Base-by-base conservation (phyloP, 2,888 invertebrate species). In the Chromoteleia sp. region DNA sequence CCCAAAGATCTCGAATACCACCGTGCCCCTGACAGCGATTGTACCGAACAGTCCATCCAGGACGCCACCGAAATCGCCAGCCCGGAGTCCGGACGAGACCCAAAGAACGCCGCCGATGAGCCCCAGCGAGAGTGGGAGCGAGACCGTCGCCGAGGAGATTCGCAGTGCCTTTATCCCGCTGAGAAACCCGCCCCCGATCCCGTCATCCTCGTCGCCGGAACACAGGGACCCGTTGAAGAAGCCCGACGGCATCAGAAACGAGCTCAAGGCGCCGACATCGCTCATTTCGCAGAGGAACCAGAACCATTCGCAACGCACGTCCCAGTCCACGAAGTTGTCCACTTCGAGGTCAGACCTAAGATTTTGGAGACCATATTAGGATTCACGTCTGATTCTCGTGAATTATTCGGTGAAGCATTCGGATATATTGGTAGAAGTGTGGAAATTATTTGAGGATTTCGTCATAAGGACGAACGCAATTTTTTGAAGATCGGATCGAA, bases 111-210 rank as follows among this genome's bases (percentile, higher is more conserved):
- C 91, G 0, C 89, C 90, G 0, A 83, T 87, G 10, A 90, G 89
- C 54, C 90, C 89, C 0, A 90, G 89, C 70, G 91, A 91, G 1
- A 90, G 89, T 12, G 89, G 88, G 5, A 91, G 90, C 80, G 91
- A 91, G 3, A 88, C 89, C 0, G 84, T 86, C 8, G 58, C 85
- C n/a, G 91, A 91, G 19, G 91, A 91, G 61, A 84, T 89, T 1
- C 89, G 91, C 52, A 91, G 91, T 85, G 91, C 91, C 82, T 91
- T 91, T 81, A 89, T 91, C 7, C 91, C 91, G 0, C 88, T 91
- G 41, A 84, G 88, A 29, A 65, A 89, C 19, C 86, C 45, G 29
- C 87, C 88, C 10, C 78, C 85, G n/a, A 63, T 81, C 1, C 74
- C 86, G 2, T 81, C 87, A 0, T 86, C 88, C 0, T 86, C 89